Evolutionary conservation across 2,888 invertebrate species (phyloP), one percentile per base, ranked within the genome.

Genomic region (Andrena trimmerana): DNA sequence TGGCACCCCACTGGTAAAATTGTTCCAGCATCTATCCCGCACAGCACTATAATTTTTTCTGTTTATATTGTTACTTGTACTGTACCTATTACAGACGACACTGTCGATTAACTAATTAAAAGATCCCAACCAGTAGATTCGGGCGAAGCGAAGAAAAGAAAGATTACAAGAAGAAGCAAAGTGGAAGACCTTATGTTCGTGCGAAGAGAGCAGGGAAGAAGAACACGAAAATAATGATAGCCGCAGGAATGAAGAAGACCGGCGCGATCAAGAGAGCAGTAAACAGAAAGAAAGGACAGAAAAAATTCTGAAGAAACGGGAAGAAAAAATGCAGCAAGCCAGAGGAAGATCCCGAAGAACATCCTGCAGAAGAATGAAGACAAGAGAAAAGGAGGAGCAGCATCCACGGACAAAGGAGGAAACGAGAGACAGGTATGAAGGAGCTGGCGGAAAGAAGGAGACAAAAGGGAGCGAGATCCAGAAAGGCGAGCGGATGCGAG

Each of bases 291-390:
- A 16, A 16, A 24, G 33, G n/a, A 48, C 16, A 52, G 42, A 50
- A 33, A 52, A 75, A 65, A 33, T 5, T 16, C 1, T 24, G 57
- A 65, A 59, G 31, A 50, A 27, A 57, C 57, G n/a, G 52, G 59
- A 72, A 65, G 16, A 63, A 71, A 65, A 16, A 50, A 70, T 13
- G 16, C 4, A 16, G 42, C 24, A 13, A n/a, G 8, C 31, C n/a
- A 59, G n/a, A 52, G 13, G 36, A 54, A 63, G 76, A 42, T 54
- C 29, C 36, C 10, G 7, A 10, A 10, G 76, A 57, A 71, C 63
- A 65, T 54, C 24, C 29, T 62, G 31, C 29, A 7, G 31, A 24
- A 16, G 63, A 48, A 54, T 65, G 72, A 59, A 72, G 77, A 48
- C 42, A 62, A 42, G 67, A 20, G 52, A 6, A 7, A 54, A 52